Evolutionary conservation across 2,888 invertebrate genomes (phyloP).

Genomic region (Catocala sponsa): DNA sequence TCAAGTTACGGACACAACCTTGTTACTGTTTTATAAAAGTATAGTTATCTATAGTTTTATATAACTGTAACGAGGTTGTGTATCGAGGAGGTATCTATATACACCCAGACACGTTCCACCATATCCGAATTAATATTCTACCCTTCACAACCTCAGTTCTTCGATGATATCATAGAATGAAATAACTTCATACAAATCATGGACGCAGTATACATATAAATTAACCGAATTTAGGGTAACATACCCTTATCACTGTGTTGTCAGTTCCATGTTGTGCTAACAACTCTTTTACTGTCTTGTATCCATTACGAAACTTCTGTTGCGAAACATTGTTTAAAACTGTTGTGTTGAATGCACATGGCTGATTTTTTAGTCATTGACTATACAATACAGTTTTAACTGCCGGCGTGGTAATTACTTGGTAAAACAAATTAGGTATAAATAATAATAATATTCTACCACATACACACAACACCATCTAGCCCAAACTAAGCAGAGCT

Average conservation of each 20-base stretch:
- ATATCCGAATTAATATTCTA: background rate
- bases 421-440: too few species aligned
- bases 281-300: constrained; percentile 35
- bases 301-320: constrained; percentile 1
- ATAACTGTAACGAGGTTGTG: too few species aligned
- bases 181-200: constrained; percentile 49
- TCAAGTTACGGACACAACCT: too few species aligned
- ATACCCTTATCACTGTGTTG: constrained; percentile 48
- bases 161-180: constrained; percentile 26
- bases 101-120: background rate
- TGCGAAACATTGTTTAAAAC: background rate
- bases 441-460: too few species aligned
- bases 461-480: too few species aligned
- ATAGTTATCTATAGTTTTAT: too few species aligned
- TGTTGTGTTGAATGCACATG: background rate
- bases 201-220: constrained; percentile 43
- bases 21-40: too few species aligned
- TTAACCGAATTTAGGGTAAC: constrained; percentile 36
- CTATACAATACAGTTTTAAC: too few species aligned
- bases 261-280: constrained; percentile 42
- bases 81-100: too few species aligned
- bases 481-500: too few species aligned
- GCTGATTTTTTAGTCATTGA: too few species aligned
- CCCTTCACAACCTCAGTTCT: constrained; percentile 5
- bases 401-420: too few species aligned